Conservation (phyloP, 2,113 vertebrate genomes). For the Prolemur simus region DNA sequence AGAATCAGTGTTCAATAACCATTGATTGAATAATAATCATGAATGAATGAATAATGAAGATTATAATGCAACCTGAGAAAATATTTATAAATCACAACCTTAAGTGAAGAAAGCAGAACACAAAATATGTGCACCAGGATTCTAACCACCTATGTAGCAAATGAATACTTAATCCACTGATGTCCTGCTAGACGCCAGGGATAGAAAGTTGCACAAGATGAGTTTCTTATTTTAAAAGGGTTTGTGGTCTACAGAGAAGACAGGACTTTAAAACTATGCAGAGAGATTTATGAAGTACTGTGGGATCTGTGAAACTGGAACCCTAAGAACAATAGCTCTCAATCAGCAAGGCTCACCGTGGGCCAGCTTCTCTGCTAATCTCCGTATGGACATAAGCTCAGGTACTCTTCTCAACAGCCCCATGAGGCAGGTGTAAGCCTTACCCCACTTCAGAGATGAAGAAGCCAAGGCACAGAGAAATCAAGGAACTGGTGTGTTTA, state of each 20-base stretch:
- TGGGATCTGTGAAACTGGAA: neutral
- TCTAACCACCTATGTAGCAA: neutral
- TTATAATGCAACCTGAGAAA: neutral
- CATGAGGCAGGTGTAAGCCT: neutral
- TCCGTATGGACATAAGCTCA: neutral
- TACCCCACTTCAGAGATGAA: no score
- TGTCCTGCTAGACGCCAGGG: neutral
- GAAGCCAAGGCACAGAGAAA: neutral
- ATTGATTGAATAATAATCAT: neutral
- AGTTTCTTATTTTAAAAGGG: neutral
- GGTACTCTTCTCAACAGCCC: neutral
- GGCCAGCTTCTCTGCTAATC: neutral
- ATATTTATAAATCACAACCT: neutral
- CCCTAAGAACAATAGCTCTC: neutral
- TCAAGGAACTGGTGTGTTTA: neutral
- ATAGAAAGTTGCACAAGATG: neutral
- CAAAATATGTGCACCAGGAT: neutral
- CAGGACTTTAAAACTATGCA: neutral
- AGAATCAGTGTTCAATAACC: neutral
- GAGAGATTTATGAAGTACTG: neutral
- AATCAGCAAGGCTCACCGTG: neutral
- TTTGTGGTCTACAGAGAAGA: neutral
- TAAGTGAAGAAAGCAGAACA: neutral
- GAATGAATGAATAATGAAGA: neutral
- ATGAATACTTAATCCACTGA: neutral